Evolutionary conservation across 2,797 vertebrate genomes (phyloP), one percentile per base, ranked within the genome.

Genomic region (Novumbra hubbsi): DNA sequence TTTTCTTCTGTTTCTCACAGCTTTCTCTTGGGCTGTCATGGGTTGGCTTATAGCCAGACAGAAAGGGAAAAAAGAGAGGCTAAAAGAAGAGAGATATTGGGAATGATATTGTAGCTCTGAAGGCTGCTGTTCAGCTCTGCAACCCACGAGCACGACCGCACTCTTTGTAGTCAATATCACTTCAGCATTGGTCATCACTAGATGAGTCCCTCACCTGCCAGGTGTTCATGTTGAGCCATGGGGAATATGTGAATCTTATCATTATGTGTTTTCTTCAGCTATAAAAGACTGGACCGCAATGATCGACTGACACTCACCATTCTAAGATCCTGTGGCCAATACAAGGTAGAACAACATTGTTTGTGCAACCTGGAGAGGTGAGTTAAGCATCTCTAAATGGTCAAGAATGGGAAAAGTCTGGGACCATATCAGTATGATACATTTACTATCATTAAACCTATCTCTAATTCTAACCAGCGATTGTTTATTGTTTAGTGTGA

Each of bases 1-100:
- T 90, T 87, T 88, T 81, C 83, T 85, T 90, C 81, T 84, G 85
- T 87, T 85, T 88, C 87, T 87, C 88, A 87, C 83, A 84, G 75
- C 86, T 86, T 77, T 75, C 77, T 85, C 15, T 19, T 77, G 16
- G 5, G 12, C 30, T 62, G 16, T 27, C 28, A 15, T 84, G 80
- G 80, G 74, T 81, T 92, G 91, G 91, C 88, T 71, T 5, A 65
- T 77, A 73, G 89, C 91, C 92, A 91, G 32, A 87, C 7, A 76
- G 75, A 80, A n/a, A 24, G 27, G 32, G 68, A 71, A 32, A 32
- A 32, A 60, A 45, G 30, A n/a, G 19, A 24, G 57, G 48, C 19
- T 19, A 32, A 71, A 24, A 57, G n/a, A 17, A 27, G 63, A 50
- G 62, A 57, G 57, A 27, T 14, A 6, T 48, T 21, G 15, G 19